Conservation (phyloP, 2,888 invertebrate species). For the Lacanobia wlatinum region DNA sequence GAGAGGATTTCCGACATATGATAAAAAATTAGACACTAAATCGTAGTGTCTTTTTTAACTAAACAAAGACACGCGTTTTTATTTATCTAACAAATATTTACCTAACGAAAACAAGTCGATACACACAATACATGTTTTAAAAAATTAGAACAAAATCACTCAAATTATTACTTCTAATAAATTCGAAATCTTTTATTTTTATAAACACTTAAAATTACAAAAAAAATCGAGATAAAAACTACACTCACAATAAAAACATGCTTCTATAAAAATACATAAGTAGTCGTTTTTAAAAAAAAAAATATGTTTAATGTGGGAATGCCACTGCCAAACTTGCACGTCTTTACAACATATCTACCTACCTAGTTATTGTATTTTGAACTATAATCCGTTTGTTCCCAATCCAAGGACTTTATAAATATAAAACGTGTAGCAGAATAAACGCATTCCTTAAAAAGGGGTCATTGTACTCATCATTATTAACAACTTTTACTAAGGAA, state of each 20-base stretch:
- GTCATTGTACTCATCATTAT: too few relatives aligned
- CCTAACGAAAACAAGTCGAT: conserved; percentile 24
- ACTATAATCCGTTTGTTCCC: not conserved
- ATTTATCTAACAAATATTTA: not conserved
- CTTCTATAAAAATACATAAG: conserved; percentile 56
- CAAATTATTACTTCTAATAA: conserved; percentile 11
- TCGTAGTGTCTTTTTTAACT: not conserved
- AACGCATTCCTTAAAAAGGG: too few relatives aligned
- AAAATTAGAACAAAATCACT: conserved; percentile 19
- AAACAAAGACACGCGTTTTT: not conserved
- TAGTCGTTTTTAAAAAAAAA: conserved; percentile 21
- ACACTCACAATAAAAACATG: conserved; percentile 47
- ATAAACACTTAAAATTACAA: conserved; percentile 49
- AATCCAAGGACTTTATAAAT: not conserved
- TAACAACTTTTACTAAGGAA: too few relatives aligned
- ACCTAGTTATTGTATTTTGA: not conserved
- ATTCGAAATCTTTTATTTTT: conserved; percentile 3
- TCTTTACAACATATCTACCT: not conserved
- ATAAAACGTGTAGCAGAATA: too few relatives aligned
- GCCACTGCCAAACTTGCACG: not conserved
- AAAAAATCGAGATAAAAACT: conserved; percentile 39
- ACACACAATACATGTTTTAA: conserved; percentile 19
- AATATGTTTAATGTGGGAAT: not conserved
- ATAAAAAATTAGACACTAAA: not conserved
- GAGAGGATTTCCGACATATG: not conserved